Evolutionary conservation across 2,113 vertebrate species (phyloP).

Genomic region (Atherinomorus stipes): DNA sequence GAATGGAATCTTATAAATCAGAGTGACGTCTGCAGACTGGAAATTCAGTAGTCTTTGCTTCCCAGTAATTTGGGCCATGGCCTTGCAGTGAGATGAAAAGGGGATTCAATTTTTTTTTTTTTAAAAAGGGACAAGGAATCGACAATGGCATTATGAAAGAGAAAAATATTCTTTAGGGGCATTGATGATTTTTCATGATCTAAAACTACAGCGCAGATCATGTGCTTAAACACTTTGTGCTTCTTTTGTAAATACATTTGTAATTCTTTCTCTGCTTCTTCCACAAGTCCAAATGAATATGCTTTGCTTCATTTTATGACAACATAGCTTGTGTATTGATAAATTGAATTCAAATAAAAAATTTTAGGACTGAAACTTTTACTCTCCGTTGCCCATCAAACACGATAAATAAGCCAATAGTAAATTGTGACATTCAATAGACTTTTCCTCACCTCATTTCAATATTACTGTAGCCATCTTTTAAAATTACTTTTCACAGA

Average conservation of each 20-base stretch:
- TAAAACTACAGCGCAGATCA: too few relatives aligned
- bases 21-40: constrained; percentile 59
- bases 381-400: too few relatives aligned
- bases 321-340: too few relatives aligned
- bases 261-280: background rate
- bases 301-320: too few relatives aligned
- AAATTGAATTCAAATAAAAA: too few relatives aligned
- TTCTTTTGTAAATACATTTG: too few relatives aligned
- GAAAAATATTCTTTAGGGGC: background rate
- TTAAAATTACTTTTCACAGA: background rate
- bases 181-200: background rate
- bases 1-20: constrained; percentile 62
- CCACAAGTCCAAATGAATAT: background rate
- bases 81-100: background rate
- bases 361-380: too few relatives aligned
- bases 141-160: background rate
- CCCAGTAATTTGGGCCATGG: constrained; percentile 20
- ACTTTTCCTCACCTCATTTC: too few relatives aligned
- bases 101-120: background rate
- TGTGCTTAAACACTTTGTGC: background rate
- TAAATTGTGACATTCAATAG: too few relatives aligned
- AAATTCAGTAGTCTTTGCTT: constrained; percentile 47
- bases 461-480: too few relatives aligned
- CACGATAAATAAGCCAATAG: too few relatives aligned
- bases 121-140: too few relatives aligned